phyloP scores from a whole-genome alignment of 2,113 vertebrate genomes.

The Lepus timidus region DNA sequence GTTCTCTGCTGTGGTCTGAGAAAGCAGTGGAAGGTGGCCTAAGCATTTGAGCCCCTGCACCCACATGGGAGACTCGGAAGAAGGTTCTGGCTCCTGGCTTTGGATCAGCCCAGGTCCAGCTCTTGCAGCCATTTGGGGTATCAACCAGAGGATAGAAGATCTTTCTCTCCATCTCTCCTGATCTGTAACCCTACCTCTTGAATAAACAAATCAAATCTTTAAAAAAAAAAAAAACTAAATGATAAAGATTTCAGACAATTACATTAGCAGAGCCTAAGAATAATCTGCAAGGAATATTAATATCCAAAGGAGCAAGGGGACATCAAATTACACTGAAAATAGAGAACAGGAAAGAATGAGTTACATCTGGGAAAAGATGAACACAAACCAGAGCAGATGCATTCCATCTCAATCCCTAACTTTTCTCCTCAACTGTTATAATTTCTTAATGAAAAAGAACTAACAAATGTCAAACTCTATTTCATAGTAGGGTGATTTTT shows the following conservation, averaged over 20 bases:
- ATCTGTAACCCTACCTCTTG: no score
- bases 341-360: constrained; percentile 10
- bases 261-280: neutral
- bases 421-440: neutral
- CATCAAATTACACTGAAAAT: neutral
- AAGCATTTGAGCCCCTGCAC: no score
- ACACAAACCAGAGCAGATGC: neutral
- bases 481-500: neutral
- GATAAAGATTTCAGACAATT: constrained; percentile 1
- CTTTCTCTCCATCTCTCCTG: no score
- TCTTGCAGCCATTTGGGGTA: no score
- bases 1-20: no score
- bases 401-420: neutral
- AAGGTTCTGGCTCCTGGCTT: no score
- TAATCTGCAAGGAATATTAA: constrained; percentile 4
- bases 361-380: constrained; percentile 12
- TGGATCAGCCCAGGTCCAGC: no score
- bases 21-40: no score
- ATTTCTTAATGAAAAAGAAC: constrained; percentile 6
- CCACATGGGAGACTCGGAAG: no score
- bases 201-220: neutral
- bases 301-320: neutral
- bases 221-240: constrained; percentile 12
- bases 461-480: neutral
- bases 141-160: no score